A percentile compares a stretch with the other conserved stretches of the same genome.
phyloP scores from a whole-genome alignment of 2,797 vertebrate genomes.

The Spinus pinus region DNA sequence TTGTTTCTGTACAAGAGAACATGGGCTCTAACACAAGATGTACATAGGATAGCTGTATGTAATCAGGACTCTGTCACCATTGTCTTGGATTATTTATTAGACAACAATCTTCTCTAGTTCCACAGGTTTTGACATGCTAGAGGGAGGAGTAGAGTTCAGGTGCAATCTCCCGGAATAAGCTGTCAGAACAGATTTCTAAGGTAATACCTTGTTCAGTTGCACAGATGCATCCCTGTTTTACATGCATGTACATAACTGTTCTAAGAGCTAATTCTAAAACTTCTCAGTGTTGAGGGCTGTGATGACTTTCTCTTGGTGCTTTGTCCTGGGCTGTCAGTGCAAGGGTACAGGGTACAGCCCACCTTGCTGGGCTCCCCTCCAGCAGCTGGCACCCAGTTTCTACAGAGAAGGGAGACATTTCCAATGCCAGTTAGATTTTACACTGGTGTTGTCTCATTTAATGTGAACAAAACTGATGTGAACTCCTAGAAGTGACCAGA shows the following conservation, averaged over 20 bases:
- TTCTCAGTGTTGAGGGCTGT: rapidly evolving
- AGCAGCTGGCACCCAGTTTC: background rate
- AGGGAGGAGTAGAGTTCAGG: background rate
- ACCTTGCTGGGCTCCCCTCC: background rate
- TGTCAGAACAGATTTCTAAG: background rate
- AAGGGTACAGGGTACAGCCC: background rate
- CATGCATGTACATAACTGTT: background rate
- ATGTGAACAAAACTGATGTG: background rate
- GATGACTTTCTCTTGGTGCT: background rate
- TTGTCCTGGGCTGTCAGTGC: background rate
- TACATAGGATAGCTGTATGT: background rate
- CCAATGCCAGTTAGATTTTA: background rate
- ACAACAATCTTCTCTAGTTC: background rate
- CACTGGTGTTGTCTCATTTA: background rate
- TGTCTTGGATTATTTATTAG: background rate
- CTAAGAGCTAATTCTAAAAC: background rate
- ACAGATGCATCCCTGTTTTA: background rate
- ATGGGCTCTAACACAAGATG: background rate
- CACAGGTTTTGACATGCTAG: background rate
- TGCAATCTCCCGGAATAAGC: background rate
- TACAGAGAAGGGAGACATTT: background rate
- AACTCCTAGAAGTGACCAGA: background rate
- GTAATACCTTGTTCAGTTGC: background rate
- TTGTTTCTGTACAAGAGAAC: background rate
- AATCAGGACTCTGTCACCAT: background rate